Evolutionary conservation across 1,140 invertebrate species (phyloP).

Genomic region (Drosophila malerkotliana): DNA sequence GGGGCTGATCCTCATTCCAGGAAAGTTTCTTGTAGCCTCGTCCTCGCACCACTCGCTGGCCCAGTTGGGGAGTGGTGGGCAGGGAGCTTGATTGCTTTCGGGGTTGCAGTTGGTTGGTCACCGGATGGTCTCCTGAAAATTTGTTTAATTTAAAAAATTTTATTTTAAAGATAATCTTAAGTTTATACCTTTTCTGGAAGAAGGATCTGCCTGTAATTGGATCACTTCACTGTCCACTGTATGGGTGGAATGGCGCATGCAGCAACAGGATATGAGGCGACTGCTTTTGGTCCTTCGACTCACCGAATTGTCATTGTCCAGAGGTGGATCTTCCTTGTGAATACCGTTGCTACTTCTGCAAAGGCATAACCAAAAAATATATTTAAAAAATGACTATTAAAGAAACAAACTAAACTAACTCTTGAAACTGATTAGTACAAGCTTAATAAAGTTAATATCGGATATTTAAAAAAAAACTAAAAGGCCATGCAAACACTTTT

Average conservation of each 20-base stretch:
- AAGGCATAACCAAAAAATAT: neutral
- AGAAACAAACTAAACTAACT: neutral
- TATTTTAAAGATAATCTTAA: slow-evolving; percentile 1
- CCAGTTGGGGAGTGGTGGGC: slow-evolving; percentile 61
- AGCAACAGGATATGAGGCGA: slow-evolving; percentile 44
- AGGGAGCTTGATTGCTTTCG: slow-evolving; percentile 56
- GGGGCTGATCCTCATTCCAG: slow-evolving; percentile 35
- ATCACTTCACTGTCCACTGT: slow-evolving; percentile 33
- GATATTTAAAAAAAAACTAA: neutral
- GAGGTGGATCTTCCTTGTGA: slow-evolving; percentile 2
- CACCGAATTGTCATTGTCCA: slow-evolving; percentile 5
- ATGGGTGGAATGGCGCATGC: slow-evolving; percentile 40
- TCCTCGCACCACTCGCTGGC: slow-evolving; percentile 46
- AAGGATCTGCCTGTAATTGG: slow-evolving; percentile 5
- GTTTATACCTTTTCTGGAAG: slow-evolving; percentile 8
- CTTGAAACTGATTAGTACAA: neutral
- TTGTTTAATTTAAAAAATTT: too few relatives aligned
- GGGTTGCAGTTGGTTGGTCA: slow-evolving; percentile 12
- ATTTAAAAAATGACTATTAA: neutral
- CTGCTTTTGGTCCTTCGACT: slow-evolving; percentile 37
- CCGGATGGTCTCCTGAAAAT: neutral
- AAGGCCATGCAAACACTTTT: neutral
- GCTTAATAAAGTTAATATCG: too few relatives aligned
- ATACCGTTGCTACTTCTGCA: slow-evolving; percentile 9
- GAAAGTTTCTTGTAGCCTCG: slow-evolving; percentile 56